Evolutionary conservation across 2,113 vertebrate species (phyloP).

Genomic region (Neogale vison): DNA sequence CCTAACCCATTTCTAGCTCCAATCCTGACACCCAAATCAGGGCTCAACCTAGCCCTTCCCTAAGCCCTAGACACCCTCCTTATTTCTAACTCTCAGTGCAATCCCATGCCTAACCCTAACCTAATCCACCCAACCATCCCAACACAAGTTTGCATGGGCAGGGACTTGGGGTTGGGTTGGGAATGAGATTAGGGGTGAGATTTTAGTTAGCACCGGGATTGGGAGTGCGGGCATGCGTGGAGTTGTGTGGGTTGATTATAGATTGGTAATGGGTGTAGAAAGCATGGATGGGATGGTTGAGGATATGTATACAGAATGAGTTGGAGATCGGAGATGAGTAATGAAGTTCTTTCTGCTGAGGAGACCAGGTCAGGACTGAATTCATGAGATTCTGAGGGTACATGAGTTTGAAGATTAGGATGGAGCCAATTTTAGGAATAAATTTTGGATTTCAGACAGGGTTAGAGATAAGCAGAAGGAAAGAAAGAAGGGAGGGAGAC

Average conservation of each 20-base stretch:
- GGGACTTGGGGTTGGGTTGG: background rate
- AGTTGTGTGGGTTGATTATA: background rate
- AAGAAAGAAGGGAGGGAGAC: background rate
- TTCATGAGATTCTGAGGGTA: background rate
- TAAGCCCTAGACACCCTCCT: background rate
- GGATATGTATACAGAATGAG: fast-evolving
- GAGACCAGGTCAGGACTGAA: background rate
- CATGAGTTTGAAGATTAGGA: background rate
- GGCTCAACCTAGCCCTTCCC: background rate
- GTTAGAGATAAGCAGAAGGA: background rate
- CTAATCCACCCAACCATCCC: too few species aligned
- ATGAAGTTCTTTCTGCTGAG: background rate
- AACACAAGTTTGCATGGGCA: background rate
- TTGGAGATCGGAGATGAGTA: background rate
- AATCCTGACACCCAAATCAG: background rate
- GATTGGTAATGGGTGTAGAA: background rate
- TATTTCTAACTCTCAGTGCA: background rate
- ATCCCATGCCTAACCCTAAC: background rate
- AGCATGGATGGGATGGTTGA: fast-evolving
- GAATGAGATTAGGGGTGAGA: background rate
- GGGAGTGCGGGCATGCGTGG: background rate
- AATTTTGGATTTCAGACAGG: background rate
- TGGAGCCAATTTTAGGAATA: background rate
- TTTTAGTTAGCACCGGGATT: background rate
- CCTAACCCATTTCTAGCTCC: fast-evolving